These are phyloP conservation scores for Larimichthys crocea DNA, from an alignment of 2,113 vertebrate species.

Conservation along the genomic window DNA sequence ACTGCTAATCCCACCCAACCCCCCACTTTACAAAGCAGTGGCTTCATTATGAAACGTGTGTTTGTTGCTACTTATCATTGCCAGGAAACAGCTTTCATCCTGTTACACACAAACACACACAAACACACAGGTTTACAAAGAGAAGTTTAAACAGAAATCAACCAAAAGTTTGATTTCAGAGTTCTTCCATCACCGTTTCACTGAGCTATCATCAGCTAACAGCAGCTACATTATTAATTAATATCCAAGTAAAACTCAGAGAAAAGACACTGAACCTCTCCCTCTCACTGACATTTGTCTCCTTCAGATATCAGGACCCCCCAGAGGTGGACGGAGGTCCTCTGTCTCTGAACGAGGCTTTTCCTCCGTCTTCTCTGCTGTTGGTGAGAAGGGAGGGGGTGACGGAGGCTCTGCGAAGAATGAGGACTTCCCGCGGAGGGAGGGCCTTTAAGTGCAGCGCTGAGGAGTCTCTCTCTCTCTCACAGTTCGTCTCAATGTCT, in stretches of 20 bases:
- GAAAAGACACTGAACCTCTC: conserved; percentile 59
- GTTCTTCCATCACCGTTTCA: too few relatives aligned
- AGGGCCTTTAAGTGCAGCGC: conserved; percentile 69
- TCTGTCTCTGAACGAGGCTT: conserved; percentile 63
- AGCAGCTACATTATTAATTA: conserved; percentile 19
- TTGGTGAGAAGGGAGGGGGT: conserved; percentile 65
- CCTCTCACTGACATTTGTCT: conserved; percentile 72
- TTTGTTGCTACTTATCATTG: too few relatives aligned
- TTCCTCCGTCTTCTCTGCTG: conserved; percentile 30
- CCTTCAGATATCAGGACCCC: conserved; percentile 65
- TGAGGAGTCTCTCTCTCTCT: conserved; percentile 50
- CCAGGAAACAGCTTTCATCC: too few relatives aligned
- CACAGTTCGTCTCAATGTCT: conserved; percentile 47
- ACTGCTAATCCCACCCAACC: conserved; percentile 48
- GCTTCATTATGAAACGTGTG: too few relatives aligned
- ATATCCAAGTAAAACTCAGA: conserved; percentile 46
- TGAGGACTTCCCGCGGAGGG: conserved; percentile 74
- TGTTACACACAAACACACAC: too few relatives aligned
- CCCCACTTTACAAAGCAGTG: not conserved
- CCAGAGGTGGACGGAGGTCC: conserved; percentile 56
- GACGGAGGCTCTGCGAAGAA: conserved; percentile 57
- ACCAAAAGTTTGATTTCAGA: too few relatives aligned
- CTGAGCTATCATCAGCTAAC: too few relatives aligned
- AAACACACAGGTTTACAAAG: too few relatives aligned
- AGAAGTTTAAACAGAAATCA: too few relatives aligned